Base-by-base conservation (phyloP, 1,140 invertebrate genomes). In the Diachasma alloeum region DNA sequence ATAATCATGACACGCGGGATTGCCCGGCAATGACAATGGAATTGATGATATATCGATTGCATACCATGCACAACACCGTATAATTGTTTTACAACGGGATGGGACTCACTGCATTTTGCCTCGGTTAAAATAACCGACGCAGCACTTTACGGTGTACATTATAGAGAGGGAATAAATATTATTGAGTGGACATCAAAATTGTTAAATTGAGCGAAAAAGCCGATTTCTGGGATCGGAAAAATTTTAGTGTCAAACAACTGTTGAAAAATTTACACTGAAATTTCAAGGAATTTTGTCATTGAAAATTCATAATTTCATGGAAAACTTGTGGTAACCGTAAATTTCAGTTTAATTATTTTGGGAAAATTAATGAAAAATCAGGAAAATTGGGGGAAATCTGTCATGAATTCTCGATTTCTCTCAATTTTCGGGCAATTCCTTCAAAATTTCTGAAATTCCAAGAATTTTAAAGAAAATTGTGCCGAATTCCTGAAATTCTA, bases 1-100 rank as follows among this genome's bases (percentile, higher is more conserved):
- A 86, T 86, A 86, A 86, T 86, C 84, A 85, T 86, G 84, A 86
- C 83, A 86, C 83, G 84, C 77, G 71, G 81, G 83, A 85, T 83
- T 84, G 82, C 81, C 81, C 81, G 80, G 82, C 83, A 85, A 85
- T 86, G 84, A 85, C 84, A 86, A 85, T 86, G 82, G 83, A 86
- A 86, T 85, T 84, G 83, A 86, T 84, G 84, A 85, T 85, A 83
- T 85, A 85, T 85, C 81, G 83, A 84, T 83, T 83, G 77, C 77
- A 68, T 80, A 78, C 79, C 77, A 81, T 81, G 81, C 56, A 46
- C 46, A 48, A 83, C 80, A 83, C 79, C 83, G 84, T 84, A 85
- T 85, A 85, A 85, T 85, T 85, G 84, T 85, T 84, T 83, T 83
- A 85, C 84, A 85, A 83, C 83, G 76, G 72, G 75, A 72, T 26